Evolutionary conservation across 1,140 invertebrate genomes (phyloP).

Genomic region (Heliothis subflexa): DNA sequence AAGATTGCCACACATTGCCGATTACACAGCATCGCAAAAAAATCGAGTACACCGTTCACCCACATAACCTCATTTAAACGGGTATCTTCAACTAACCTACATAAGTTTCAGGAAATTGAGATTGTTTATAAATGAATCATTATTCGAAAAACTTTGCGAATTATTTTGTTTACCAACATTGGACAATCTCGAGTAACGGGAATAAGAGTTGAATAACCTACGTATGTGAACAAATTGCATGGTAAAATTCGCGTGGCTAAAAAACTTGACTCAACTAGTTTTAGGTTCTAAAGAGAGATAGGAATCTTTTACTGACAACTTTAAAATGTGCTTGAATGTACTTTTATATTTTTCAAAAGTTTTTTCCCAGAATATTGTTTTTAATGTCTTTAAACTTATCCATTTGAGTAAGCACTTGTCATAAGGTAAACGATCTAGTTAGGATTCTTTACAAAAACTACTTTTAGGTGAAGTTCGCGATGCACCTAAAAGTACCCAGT

Average conservation of each 20-base stretch:
- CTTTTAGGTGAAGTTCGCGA: too few relatives aligned
- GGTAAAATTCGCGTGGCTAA: constrained; percentile 15
- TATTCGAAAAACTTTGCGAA: not conserved
- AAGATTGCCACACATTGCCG: not conserved
- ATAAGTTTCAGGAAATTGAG: not conserved
- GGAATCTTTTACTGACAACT: not conserved
- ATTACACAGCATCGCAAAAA: not conserved
- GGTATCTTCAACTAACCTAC: not conserved
- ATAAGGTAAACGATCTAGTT: too few relatives aligned
- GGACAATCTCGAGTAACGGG: constrained; percentile 4
- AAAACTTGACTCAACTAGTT: constrained; percentile 2
- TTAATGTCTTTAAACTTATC: not conserved
- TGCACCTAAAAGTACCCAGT: too few relatives aligned
- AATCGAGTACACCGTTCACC: not conserved
- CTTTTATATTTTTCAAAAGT: not conserved
- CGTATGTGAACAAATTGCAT: not conserved
- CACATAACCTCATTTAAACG: not conserved
- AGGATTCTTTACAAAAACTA: too few relatives aligned
- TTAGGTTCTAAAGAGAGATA: not conserved
- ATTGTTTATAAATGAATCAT: constrained; percentile 8
- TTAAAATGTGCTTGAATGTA: not conserved
- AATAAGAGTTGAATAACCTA: not conserved
- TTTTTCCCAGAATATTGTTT: not conserved
- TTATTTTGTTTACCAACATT: constrained; percentile 20
- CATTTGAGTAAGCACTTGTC: too few relatives aligned